Percentiles rank a stretch among this genome's conserved stretches.
Evolutionary conservation across 1,140 invertebrate genomes (phyloP).

Genomic region (Drosophila subpulchrella): DNA sequence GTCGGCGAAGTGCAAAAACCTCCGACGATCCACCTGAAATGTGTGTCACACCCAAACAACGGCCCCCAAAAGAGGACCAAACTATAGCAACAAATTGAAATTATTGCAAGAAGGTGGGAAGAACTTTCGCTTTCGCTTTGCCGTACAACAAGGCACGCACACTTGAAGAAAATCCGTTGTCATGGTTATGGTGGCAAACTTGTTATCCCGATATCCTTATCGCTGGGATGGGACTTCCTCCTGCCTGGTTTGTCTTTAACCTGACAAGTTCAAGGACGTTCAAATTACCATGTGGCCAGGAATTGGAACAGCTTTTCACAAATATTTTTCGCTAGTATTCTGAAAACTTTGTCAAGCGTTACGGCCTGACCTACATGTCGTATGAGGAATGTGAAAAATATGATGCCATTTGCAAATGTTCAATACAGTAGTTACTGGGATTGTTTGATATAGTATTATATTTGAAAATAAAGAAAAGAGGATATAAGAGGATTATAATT

Average conservation of each 20-base stretch:
- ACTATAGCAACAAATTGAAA: conserved; percentile 48
- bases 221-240: conserved; percentile 34
- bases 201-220: conserved; percentile 67
- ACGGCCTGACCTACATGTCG: conserved; percentile 54
- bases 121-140: conserved; percentile 48
- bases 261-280: conserved; percentile 80
- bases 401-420: conserved; percentile 17
- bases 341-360: conserved; percentile 48
- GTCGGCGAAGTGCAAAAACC: conserved; percentile 42
- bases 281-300: conserved; percentile 17
- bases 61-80: conserved; percentile 15
- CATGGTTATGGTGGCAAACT: conserved; percentile 60
- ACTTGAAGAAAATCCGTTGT: conserved; percentile 54
- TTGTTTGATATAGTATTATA: neutral
- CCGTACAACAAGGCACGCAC: conserved; percentile 31
- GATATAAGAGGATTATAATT: too few species aligned
- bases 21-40: conserved; percentile 52
- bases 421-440: neutral
- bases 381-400: conserved; percentile 37
- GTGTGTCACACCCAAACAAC: conserved; percentile 72
- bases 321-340: conserved; percentile 5
- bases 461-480: too few species aligned
- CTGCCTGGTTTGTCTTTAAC: conserved; percentile 9
- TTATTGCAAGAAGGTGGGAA: conserved; percentile 18
- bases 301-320: conserved; percentile 13